Base-by-base conservation (phyloP, 2,797 vertebrate genomes). In the Platalea minor region DNA sequence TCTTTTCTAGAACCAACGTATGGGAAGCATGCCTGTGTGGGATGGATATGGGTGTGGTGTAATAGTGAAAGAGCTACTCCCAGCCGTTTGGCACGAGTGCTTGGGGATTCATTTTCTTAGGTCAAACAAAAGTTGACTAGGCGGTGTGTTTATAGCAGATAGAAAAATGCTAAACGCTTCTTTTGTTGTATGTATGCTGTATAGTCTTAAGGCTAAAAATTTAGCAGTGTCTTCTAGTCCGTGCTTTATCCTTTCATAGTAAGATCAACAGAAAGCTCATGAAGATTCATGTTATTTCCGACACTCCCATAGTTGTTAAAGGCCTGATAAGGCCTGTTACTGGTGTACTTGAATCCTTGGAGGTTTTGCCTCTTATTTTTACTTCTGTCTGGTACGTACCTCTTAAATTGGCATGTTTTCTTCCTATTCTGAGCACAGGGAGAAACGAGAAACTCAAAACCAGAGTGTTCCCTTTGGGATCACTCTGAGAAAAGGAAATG, bases 41-140 rank as follows among this genome's bases (percentile, higher is more conserved):
- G 95, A 67, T 96, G 94, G 91, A 2, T 17, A 46, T 93, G 98
- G 97, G 97, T 97, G 98, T 98, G 98, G 97, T 97, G 81, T 86
- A 84, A 19, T 68, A 94, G 37, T 33, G 93, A 89, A 91, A 70
- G 95, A 96, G 89, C 96, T 88, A 80, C 96, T 98, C 97, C 97
- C 96, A 86, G 93, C 76, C 31, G 3, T 39, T 96, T 96, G 96
- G 97, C 96, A 76, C 41, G 67, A 92, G 72, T 70, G 73, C 94
- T 95, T 79, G 84, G 95, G 91, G 91, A 92, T 86, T 80, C 93
- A 65, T 86, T 97, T 95, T 96, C 91, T 95, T 95, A 84, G 91
- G 91, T 93, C 91, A 88, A 92, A 86, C 96, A 91, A 29, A 92
- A 96, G 91, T 92, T 90, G 95, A 53, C 79, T 54, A 86, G 95